Evolutionary conservation across 2,888 invertebrate species (phyloP).

Genomic region (Epistrophe eligans): DNA sequence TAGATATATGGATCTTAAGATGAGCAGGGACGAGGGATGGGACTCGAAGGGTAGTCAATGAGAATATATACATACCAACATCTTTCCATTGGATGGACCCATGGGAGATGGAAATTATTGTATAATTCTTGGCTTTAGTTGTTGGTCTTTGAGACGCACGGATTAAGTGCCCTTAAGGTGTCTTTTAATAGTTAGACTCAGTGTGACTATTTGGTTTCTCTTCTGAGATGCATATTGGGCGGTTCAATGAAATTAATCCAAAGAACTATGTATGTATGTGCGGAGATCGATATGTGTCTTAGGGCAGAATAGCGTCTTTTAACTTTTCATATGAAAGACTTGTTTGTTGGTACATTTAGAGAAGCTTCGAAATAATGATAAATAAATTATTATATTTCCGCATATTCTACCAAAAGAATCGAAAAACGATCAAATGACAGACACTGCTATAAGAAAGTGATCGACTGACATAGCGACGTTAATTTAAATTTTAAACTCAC

Average conservation of each 20-base stretch:
- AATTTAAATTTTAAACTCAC: no score
- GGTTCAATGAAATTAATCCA: slow-evolving; percentile 72
- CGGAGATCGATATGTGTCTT: slow-evolving; percentile 65
- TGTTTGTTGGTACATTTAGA: neutral
- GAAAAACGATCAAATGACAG: neutral
- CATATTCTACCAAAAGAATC: neutral
- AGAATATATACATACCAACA: slow-evolving; percentile 36
- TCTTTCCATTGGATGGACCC: slow-evolving; percentile 5
- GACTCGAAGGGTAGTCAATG: slow-evolving; percentile 29
- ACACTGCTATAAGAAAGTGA: no score
- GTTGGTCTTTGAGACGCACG: neutral
- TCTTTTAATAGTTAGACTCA: slow-evolving; percentile 40
- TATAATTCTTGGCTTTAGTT: slow-evolving; percentile 39
- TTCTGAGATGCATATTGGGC: slow-evolving; percentile 56
- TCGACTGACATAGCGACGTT: no score
- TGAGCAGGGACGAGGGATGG: slow-evolving; percentile 8
- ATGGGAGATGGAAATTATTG: slow-evolving; percentile 65
- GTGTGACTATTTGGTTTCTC: slow-evolving; percentile 50
- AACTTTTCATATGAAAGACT: slow-evolving; percentile 28
- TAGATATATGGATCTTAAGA: slow-evolving; percentile 60
- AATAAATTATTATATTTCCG: neutral
- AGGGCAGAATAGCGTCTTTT: slow-evolving; percentile 50
- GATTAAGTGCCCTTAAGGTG: slow-evolving; percentile 59
- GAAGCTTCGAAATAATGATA: neutral
- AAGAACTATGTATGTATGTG: neutral